These are phyloP conservation scores for Styela plicata DNA, from an alignment of 23 tunicate species.

Conservation along the genomic window DNA sequence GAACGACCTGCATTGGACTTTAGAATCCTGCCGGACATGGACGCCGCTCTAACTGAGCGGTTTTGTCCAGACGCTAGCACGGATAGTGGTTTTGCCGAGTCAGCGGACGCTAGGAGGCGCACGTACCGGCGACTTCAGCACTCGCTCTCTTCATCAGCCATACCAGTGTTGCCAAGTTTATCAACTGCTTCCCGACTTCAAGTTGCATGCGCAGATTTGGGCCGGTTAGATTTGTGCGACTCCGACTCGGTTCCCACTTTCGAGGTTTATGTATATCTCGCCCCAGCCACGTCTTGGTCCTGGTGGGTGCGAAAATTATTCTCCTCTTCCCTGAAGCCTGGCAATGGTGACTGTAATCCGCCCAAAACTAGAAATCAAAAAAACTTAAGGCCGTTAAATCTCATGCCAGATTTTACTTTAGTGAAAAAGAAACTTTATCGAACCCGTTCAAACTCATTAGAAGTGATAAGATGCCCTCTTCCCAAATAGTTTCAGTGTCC, in stretches of 20 bases:
- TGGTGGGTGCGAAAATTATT: slow-evolving; percentile 12
- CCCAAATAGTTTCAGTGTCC: not conserved
- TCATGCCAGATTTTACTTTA: slow-evolving; percentile 1
- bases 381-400: not conserved
- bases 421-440: slow-evolving; percentile 2
- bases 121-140: not conserved
- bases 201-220: slow-evolving; percentile 5
- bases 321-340: not conserved
- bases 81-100: slow-evolving; percentile 3
- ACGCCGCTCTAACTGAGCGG: not conserved
- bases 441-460: not conserved
- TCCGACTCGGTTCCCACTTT: slow-evolving; percentile 1
- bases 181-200: slow-evolving; percentile 8
- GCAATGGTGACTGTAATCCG: not conserved
- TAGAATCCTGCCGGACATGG: not conserved
- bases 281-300: slow-evolving; percentile 8
- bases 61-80: not conserved
- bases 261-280: slow-evolving; percentile 2
- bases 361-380: not conserved
- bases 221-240: slow-evolving; percentile 5
- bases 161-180: not conserved
- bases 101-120: not conserved
- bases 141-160: not conserved
- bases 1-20: not conserved
- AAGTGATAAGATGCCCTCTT: not conserved